Conservation (phyloP, 2,797 vertebrate genomes). For the Pantherophis alleghaniensis region DNA sequence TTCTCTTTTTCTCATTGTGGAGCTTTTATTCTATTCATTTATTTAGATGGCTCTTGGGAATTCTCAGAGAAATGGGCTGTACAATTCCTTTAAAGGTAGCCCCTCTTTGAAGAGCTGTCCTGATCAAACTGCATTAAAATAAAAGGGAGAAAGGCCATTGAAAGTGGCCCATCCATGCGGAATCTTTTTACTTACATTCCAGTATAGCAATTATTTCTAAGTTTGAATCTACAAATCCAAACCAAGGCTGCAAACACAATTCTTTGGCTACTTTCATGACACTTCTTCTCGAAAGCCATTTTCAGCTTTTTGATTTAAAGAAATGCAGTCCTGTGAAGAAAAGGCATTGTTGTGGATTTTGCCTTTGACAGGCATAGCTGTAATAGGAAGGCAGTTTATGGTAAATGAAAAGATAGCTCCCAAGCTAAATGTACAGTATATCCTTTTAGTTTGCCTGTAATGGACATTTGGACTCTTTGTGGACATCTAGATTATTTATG, state of each 20-base stretch:
- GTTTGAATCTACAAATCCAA: neutral
- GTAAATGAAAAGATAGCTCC: constrained; percentile 51
- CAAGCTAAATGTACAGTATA: constrained; percentile 37
- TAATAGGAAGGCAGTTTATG: constrained; percentile 34
- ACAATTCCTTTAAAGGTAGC: neutral
- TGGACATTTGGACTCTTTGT: constrained; percentile 38
- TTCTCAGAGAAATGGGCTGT: neutral
- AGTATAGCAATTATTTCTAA: neutral
- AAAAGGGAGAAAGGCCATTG: neutral
- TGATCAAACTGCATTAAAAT: neutral
- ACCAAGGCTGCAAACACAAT: constrained; percentile 30
- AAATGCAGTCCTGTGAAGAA: neutral
- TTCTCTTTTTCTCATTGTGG: neutral
- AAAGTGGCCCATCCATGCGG: neutral
- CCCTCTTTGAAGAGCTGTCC: neutral
- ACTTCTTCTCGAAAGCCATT: constrained; percentile 20
- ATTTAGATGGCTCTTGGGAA: neutral
- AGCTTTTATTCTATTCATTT: neutral
- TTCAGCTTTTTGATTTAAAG: constrained; percentile 38
- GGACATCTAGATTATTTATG: neutral
- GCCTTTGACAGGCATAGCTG: constrained; percentile 30
- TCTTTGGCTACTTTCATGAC: neutral
- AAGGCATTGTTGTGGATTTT: neutral
- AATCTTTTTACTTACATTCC: neutral
- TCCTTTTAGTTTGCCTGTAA: constrained; percentile 35